Conservation (phyloP, 2,888 invertebrate species). For the Stenurella melanura region DNA sequence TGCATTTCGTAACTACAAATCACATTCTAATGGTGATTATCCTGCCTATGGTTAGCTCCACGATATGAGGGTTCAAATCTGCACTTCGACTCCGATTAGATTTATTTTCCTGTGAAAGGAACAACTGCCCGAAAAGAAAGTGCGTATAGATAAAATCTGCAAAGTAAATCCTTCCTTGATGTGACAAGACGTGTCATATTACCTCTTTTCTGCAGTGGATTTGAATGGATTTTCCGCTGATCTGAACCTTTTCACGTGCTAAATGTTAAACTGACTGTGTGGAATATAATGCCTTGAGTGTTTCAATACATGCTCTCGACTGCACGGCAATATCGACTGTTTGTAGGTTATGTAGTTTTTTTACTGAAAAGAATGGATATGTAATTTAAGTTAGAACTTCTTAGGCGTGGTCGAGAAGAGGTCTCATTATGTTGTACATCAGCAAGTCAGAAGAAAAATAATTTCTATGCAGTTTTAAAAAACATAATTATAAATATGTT, state of each 20-base stretch:
- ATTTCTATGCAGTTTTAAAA: no score
- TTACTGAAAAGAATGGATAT: background rate
- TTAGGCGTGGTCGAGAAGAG: no score
- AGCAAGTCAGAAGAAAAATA: no score
- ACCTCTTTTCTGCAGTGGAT: conserved; percentile 25
- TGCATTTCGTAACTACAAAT: no score
- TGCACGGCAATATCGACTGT: background rate
- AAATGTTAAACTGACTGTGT: conserved; percentile 28
- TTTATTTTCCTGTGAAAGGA: background rate
- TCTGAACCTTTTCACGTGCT: conserved; percentile 6
- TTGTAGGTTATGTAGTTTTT: background rate
- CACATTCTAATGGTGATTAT: no score
- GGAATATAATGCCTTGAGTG: background rate
- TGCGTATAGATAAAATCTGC: background rate
- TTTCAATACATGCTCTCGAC: conserved; percentile 3
- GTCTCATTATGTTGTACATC: no score
- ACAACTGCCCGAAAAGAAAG: conserved; percentile 7
- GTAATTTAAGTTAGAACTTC: no score
- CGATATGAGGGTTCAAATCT: background rate
- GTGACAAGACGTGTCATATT: conserved; percentile 28
- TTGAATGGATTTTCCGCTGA: conserved; percentile 31
- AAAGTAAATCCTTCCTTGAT: conserved; percentile 16
- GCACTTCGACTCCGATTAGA: background rate
- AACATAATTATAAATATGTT: no score
- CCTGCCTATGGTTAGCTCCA: background rate